Evolutionary conservation across 37 sponge, comb jelly and placozoan genomes (phyloP).

Genomic region (Beroe forskalii): DNA sequence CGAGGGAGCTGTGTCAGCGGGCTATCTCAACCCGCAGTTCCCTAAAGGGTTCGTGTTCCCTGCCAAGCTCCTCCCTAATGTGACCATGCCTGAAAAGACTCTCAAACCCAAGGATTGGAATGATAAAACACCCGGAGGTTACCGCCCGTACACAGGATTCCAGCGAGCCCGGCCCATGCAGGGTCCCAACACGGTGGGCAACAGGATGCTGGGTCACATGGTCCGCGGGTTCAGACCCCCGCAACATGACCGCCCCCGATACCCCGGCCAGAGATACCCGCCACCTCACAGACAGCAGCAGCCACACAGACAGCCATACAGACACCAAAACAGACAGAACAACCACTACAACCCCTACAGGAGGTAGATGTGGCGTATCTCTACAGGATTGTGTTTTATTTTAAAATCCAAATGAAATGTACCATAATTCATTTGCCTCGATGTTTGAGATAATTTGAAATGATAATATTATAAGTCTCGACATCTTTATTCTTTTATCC

Average conservation of each 20-base stretch:
- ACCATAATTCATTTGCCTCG: too few relatives aligned
- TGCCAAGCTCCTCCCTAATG: constrained; percentile 70
- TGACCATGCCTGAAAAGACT: constrained; percentile 4
- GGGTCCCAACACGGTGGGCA: constrained; percentile 65
- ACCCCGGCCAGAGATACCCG: constrained; percentile 33
- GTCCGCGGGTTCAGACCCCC: constrained; percentile 33
- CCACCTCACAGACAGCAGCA: neutral
- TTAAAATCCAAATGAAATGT: too few relatives aligned
- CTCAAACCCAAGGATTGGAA: constrained; percentile 61
- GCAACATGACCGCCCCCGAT: constrained; percentile 36
- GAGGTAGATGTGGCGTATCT: neutral
- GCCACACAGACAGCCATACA: constrained; percentile 10
- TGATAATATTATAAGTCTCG: too few relatives aligned
- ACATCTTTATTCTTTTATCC: too few relatives aligned
- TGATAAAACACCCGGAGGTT: constrained; percentile 18
- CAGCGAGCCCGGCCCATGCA: constrained; percentile 61
- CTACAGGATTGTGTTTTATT: too few relatives aligned
- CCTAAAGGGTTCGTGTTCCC: constrained; percentile 72
- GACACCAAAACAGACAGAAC: constrained; percentile 6
- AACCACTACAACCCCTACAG: constrained; percentile 57
- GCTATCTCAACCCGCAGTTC: constrained; percentile 77
- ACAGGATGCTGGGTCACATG: constrained; percentile 58
- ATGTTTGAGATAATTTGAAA: too few relatives aligned
- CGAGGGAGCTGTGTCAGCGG: constrained; percentile 47
- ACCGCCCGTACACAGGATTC: constrained; percentile 58